Conservation (phyloP, 2,113 vertebrate species). For the zebrafish (Danio rerio) region DNA sequence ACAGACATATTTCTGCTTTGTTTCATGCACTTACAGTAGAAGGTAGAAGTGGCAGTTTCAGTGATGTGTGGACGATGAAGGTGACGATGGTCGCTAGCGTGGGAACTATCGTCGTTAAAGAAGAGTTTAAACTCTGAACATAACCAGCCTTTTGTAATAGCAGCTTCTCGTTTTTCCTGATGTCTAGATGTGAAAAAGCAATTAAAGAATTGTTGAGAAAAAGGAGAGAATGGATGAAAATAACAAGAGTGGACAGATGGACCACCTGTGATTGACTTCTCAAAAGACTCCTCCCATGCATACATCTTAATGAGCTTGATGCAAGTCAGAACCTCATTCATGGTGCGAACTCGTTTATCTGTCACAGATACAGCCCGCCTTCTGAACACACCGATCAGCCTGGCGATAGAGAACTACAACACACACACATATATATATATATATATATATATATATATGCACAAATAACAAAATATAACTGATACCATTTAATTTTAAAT, state of each 20-base stretch:
- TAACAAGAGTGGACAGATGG: constrained; percentile 8
- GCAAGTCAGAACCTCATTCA: constrained; percentile 83
- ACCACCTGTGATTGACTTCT: constrained; percentile 73
- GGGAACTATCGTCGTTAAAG: constrained; percentile 70
- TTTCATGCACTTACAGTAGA: constrained; percentile 71
- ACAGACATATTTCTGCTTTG: neutral
- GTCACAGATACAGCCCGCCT: constrained; percentile 71
- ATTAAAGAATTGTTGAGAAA: neutral
- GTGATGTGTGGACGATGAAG: constrained; percentile 76
- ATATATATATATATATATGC: no score
- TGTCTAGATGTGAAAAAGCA: constrained; percentile 64
- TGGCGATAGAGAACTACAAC: constrained; percentile 74
- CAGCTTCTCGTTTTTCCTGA: constrained; percentile 74
- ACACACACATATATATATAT: no score
- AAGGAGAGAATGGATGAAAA: constrained; percentile 54
- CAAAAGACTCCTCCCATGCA: constrained; percentile 82
- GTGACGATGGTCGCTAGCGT: constrained; percentile 75
- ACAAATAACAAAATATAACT: constrained; percentile 9
- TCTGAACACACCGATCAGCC: constrained; percentile 72
- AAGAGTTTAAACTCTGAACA: constrained; percentile 77
- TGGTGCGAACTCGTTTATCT: constrained; percentile 77
- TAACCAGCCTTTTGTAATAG: constrained; percentile 73
- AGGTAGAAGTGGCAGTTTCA: constrained; percentile 67
- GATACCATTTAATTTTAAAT: neutral
- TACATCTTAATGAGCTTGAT: constrained; percentile 87